Percentiles rank a stretch among this genome's conserved stretches.
Evolutionary conservation across 2,888 invertebrate species (phyloP).

Genomic region (Aphodius granarius): DNA sequence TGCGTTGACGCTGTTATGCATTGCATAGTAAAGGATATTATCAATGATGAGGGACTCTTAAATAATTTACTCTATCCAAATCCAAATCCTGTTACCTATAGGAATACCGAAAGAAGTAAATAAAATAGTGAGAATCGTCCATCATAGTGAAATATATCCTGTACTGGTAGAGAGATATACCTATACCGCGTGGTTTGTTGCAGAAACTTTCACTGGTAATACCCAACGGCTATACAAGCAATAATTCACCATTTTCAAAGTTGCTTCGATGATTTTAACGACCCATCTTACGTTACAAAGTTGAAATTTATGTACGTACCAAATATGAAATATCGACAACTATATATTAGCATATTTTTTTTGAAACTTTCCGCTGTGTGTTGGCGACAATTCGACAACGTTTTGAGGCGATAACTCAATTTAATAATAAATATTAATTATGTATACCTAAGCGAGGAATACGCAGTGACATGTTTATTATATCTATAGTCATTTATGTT

Average conservation of each 20-base stretch:
- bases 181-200: too few relatives aligned
- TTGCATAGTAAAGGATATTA: too few relatives aligned
- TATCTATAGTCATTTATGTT: neutral
- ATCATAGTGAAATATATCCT: too few relatives aligned
- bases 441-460: neutral
- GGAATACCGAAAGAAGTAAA: too few relatives aligned
- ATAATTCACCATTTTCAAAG: slow-evolving; percentile 28
- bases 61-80: too few relatives aligned
- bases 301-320: slow-evolving; percentile 21
- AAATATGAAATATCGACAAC: neutral
- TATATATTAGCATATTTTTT: neutral
- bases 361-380: neutral
- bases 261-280: slow-evolving; percentile 26
- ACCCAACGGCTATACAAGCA: slow-evolving; percentile 22
- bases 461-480: neutral
- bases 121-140: too few relatives aligned
- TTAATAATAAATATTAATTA: neutral
- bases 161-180: too few relatives aligned
- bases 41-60: too few relatives aligned
- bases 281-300: slow-evolving; percentile 14
- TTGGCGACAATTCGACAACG: neutral
- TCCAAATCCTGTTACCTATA: too few relatives aligned
- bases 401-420: neutral
- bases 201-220: slow-evolving; percentile 27
- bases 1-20: too few relatives aligned